phyloP scores from a whole-genome alignment of 2,888 invertebrate species.

The Spodoptera littoralis region DNA sequence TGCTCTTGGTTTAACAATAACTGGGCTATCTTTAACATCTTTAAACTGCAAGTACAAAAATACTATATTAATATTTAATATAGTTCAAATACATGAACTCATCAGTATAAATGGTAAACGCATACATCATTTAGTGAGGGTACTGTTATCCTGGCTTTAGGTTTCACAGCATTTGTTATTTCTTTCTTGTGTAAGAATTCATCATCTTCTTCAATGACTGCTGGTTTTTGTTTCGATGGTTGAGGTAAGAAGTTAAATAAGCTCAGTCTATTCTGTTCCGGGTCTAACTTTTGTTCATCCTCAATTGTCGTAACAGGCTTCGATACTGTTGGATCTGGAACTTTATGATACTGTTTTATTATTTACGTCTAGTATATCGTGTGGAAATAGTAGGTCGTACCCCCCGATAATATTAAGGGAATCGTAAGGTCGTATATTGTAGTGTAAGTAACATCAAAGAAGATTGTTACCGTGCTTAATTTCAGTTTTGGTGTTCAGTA shows the following conservation, averaged over 20 bases:
- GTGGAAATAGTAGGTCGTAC: too few species aligned
- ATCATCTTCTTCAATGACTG: conserved; percentile 89
- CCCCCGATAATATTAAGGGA: too few species aligned
- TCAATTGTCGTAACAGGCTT: conserved; percentile 6
- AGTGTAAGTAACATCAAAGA: too few species aligned
- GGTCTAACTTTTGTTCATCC: conserved; percentile 11
- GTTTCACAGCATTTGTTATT: conserved; percentile 71
- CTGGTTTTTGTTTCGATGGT: conserved; percentile 76
- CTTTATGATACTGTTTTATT: not conserved
- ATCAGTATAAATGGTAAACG: conserved; percentile 7
- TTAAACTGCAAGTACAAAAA: conserved; percentile 82
- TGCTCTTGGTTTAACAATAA: conserved; percentile 79
- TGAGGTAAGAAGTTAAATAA: conserved; percentile 84
- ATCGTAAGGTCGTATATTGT: too few species aligned
- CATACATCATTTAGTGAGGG: conserved; percentile 91
- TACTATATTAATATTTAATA: not conserved
- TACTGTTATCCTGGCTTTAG: conserved; percentile 90
- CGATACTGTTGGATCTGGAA: conserved; percentile 36
- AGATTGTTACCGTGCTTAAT: conserved; percentile 32
- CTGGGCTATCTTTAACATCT: conserved; percentile 86
- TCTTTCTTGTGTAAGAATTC: conserved; percentile 90
- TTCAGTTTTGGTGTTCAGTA: conserved; percentile 62
- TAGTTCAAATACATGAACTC: not conserved
- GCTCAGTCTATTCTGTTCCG: conserved; percentile 50
- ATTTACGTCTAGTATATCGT: too few species aligned